Evolutionary conservation across 2,797 vertebrate species (phyloP).

Genomic region (Squalus acanthias): DNA sequence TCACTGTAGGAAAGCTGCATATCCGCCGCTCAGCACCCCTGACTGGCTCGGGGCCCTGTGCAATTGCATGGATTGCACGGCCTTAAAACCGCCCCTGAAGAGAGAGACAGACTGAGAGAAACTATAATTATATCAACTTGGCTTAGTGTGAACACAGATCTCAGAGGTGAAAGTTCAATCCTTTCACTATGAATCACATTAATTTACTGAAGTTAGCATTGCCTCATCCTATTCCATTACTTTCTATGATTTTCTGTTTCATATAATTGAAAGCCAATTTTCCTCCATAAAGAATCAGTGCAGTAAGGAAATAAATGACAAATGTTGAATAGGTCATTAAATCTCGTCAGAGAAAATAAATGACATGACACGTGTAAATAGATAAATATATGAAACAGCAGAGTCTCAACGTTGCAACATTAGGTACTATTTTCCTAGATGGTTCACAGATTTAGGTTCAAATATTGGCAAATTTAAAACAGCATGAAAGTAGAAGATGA

Average conservation of each 20-base stretch:
- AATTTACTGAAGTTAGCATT: neutral
- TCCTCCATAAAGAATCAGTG: neutral
- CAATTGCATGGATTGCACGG: neutral
- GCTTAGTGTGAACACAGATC: neutral
- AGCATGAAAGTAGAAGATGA: neutral
- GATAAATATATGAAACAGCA: neutral
- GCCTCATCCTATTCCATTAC: neutral
- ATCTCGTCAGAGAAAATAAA: neutral
- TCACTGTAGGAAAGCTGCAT: neutral
- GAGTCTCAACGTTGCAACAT: neutral
- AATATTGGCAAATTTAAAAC: neutral
- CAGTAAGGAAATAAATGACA: neutral
- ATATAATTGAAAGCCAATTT: neutral
- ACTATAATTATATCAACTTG: neutral
- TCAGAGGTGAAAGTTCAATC: constrained; percentile 1
- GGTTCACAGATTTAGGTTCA: neutral
- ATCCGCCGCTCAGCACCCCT: neutral
- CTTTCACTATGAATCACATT: neutral
- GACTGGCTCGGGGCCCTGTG: neutral
- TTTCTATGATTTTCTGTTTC: neutral
- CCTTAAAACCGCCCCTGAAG: neutral
- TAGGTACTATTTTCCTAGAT: neutral
- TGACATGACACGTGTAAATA: neutral
- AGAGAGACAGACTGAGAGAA: neutral
- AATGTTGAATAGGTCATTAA: neutral